Evolutionary conservation across 2,888 invertebrate genomes (phyloP), one percentile per base, ranked within the genome.

Genomic region (Polyploca ridens): DNA sequence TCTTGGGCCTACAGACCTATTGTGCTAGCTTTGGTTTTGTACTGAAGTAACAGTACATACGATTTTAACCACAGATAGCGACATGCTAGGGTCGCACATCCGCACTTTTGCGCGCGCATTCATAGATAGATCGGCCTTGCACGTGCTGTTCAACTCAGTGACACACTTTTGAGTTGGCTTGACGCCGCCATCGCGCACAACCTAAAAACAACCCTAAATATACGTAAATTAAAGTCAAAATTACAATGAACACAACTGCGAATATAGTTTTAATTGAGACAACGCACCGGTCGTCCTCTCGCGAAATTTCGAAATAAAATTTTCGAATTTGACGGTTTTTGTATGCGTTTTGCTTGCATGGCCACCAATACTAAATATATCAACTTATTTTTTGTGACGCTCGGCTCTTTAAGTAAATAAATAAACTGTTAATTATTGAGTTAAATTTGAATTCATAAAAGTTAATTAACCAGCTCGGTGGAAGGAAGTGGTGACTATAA

Each of bases 101-200:
- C 89, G 91, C 77, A 83, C 84, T 90, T 89, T 90, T 90, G 89
- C 79, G 77, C 89, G 92, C 91, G 85, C 90, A 86, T 81, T 88
- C 89, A 85, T 87, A 91, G 92, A 93, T 91, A 93, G 88, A 84
- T 79, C 89, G 93, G 89, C 93, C 93, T 93, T 93, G 92, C 87
- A 79, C 73, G 86, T 89, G 91, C 89, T 91, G 84, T 93, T 93
- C 93, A 93, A 93, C 93, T 89, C 88, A 82, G 88, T 93, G 93
- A 93, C 93, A 93, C 87, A 93, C 90, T 91, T 93, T 91, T 89
- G 88, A 91, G 83, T 93, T 93, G 93, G 93, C 93, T 90, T 84
- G 86, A 86, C 88, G 91, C 92, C 93, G 89, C 83, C 76, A 67
- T 62, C 44, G 66, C 67, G 59, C 73, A 70, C 87, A 84, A 73